phyloP scores from a whole-genome alignment of 2,113 vertebrate species.

The Sinosuthora webbiana region DNA sequence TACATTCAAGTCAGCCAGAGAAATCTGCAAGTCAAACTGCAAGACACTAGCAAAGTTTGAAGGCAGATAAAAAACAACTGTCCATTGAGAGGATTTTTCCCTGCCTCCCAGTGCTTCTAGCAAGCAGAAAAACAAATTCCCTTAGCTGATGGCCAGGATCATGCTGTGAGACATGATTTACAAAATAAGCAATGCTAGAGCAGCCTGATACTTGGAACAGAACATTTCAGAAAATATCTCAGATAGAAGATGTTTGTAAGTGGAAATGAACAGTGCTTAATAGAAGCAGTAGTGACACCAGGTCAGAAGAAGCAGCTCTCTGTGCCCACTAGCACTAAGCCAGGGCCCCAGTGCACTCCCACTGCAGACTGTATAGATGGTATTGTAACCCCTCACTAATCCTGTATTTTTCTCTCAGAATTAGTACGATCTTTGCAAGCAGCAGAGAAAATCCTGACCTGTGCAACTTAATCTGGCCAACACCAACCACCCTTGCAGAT shows the following conservation, averaged over 20 bases:
- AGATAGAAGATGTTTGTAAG: neutral
- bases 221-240: neutral
- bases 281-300: neutral
- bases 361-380: neutral
- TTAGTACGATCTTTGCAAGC: neutral
- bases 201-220: neutral
- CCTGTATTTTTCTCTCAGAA: neutral
- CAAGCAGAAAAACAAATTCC: neutral
- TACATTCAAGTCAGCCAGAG: neutral
- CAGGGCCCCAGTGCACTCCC: neutral
- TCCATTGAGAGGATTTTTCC: neutral
- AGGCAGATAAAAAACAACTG: neutral
- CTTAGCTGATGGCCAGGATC: slow-evolving; percentile 1
- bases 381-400: neutral
- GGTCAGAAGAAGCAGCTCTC: neutral
- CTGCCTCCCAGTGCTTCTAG: neutral
- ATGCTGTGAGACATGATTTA: slow-evolving; percentile 11
- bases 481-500: neutral
- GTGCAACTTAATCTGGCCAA: neutral
- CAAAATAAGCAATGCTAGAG: neutral
- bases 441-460: neutral
- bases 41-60: neutral
- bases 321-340: neutral
- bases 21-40: slow-evolving; percentile 27
- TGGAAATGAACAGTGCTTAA: neutral